Base-by-base conservation (phyloP, 1,140 invertebrate species). In the Tribolium madens region DNA sequence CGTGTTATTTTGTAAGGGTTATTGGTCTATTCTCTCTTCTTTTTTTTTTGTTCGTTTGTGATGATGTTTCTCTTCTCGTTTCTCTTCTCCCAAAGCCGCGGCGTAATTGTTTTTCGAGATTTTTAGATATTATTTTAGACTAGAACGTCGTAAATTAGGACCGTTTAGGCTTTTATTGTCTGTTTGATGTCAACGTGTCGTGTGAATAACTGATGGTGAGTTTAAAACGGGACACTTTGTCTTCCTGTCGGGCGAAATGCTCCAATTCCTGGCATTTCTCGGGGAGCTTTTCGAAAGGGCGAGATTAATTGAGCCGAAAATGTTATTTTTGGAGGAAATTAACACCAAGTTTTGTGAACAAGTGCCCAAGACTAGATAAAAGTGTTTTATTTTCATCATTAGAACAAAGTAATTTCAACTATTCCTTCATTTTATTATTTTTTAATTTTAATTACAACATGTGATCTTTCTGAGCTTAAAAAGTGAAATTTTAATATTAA, bases 141-240 rank as follows among this genome's bases (percentile, higher is more conserved):
- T 14, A 2, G 9, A 3, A 13, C 42, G 50, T 17, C 48, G 50
- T 73, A 73, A 73, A 73, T 73, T 73, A 73, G 72, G 47, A 14
- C 5, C 72, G 21, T 53, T 73, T 73, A 73, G 53, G 50, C 26
- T 57, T 73, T 73, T 73, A 73, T 73, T 73, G 72, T 73, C 72
- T 57, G 72, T 36, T 57, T 31, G 53, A 17, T 50, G 72, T 73
- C 72, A 57, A 42, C 47, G 71, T 53, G 48, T 52, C 46, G n/a
- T 31, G 47, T 15, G 72, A 42, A 73, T 73, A 73, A 73, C 18
- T 73, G 72, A 73, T 73, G 48, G 18, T 12, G 12, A 57, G 21
- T 36, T 73, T 26, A 73, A 73, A 50, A 12, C 10, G 26, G 70
- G 72, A 15, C 17, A 73, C 50, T 73, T 73, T 73, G 50, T 73